Percentiles rank a stretch among this genome's conserved stretches.
phyloP scores from a whole-genome alignment of 2,113 vertebrate genomes.

The Eulacestoma nigropectus region DNA sequence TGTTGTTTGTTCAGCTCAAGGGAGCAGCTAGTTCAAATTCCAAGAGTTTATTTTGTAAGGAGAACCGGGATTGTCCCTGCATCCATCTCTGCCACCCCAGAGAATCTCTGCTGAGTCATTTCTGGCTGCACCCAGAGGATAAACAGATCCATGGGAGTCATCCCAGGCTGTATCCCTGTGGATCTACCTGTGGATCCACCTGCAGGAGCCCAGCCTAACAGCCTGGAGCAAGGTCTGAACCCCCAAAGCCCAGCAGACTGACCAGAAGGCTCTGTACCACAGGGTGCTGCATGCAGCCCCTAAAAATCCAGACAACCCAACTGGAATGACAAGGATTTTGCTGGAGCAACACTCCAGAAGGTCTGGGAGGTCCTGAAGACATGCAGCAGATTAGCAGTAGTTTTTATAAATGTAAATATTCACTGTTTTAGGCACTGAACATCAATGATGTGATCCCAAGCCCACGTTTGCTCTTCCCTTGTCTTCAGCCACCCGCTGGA shows the following conservation, averaged over 20 bases:
- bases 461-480: not conserved
- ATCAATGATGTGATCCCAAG: accelerated
- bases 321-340: not conserved
- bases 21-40: not conserved
- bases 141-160: not conserved
- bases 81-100: not conserved
- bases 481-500: not conserved
- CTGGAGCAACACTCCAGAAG: not conserved
- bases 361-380: not conserved
- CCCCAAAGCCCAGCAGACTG: not conserved
- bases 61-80: not conserved
- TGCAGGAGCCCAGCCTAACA: not conserved
- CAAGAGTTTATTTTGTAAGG: not conserved
- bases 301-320: not conserved
- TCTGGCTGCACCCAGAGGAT: not conserved
- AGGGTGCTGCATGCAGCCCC: not conserved
- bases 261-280: not conserved
- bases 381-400: not conserved
- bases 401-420: not conserved
- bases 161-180: not conserved
- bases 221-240: not conserved
- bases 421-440: not conserved
- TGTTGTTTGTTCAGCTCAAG: not conserved
- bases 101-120: not conserved
- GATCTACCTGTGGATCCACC: not conserved